Evolutionary conservation across 1,140 invertebrate genomes (phyloP), one percentile per base, ranked within the genome.

Genomic region (Mya arenaria): DNA sequence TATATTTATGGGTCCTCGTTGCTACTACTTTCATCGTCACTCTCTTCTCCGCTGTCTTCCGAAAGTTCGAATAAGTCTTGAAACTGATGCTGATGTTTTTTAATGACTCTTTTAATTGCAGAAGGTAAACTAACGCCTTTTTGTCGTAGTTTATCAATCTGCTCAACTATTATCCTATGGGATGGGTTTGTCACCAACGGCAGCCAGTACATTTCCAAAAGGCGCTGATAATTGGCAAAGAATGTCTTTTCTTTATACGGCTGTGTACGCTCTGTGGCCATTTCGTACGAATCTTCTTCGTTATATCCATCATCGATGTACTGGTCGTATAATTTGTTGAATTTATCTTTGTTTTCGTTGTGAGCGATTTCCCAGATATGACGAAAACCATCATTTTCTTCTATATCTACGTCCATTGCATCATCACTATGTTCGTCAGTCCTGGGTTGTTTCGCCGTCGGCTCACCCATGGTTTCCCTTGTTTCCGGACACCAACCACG

Each of bases 301-400:
- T 2, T 15, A 30, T 71, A 41, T 28, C 44, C 68, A 52, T 71
- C 30, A 10, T 48, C 23, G 4, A 71, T 55, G 3, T 30, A 71
- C 55, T 48, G n/a, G 25, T 71, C 34, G 37, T 71, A 52, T 28
- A 52, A 30, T 32, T 48, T 71, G 5, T 72, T 34, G n/a, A 39
- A 56, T 72, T 72, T 56, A 34, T 56, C 69, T 15, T 72, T 34
- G 69, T 56, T 56, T 19, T 32, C n/a, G 15, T 72, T 32, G 52
- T 4, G 19, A 32, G 69, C 48, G 23, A 28, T 72, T 72, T 56
- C 23, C 48, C 69, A 72, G 15, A 72, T 25, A 13, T 6, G 17
- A 6, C 32, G 6, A 72, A 55, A 72, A 32, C 63, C 63, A 4
- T 62, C 58, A 62, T 62, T 62, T 32, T 62, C 58, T 62, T 62